These are phyloP conservation scores for Ascidia mentula DNA, from an alignment of 23 tunicate species.

Conservation along the genomic window DNA sequence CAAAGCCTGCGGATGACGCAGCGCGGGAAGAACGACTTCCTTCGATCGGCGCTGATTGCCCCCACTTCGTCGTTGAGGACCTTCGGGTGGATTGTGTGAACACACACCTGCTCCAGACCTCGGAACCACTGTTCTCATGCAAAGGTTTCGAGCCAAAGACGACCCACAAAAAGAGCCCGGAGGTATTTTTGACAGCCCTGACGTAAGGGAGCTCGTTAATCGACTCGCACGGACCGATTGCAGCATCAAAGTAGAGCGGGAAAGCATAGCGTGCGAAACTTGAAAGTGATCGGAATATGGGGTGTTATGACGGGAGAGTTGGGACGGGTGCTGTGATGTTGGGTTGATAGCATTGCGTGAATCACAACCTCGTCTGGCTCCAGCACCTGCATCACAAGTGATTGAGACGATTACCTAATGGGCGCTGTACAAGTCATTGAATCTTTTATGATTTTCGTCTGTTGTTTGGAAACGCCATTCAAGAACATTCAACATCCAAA, in stretches of 20 bases:
- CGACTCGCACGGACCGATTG: neutral
- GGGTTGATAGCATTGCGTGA: too few species aligned
- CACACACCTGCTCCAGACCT: neutral
- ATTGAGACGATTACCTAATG: too few species aligned
- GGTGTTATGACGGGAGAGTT: too few species aligned
- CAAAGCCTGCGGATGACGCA: slow-evolving; percentile 1
- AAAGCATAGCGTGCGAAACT: too few species aligned
- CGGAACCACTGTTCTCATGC: neutral
- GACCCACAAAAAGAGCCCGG: neutral
- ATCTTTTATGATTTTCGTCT: too few species aligned
- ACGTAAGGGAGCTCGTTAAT: neutral
- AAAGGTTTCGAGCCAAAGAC: neutral
- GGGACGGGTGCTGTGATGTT: too few species aligned
- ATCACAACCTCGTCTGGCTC: too few species aligned
- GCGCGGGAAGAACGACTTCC: neutral
- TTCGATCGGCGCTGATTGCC: neutral
- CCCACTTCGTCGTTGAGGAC: neutral
- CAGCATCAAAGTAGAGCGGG: neutral
- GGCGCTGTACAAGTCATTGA: too few species aligned
- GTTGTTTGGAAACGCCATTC: too few species aligned
- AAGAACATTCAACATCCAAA: too few species aligned
- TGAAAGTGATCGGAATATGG: too few species aligned
- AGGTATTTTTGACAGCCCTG: neutral
- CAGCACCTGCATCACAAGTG: too few species aligned
- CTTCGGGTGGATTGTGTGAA: neutral